Percentiles rank a stretch among this genome's conserved stretches.
Conservation (phyloP, 2,113 vertebrate genomes). For the Oreochromis niloticus region DNA sequence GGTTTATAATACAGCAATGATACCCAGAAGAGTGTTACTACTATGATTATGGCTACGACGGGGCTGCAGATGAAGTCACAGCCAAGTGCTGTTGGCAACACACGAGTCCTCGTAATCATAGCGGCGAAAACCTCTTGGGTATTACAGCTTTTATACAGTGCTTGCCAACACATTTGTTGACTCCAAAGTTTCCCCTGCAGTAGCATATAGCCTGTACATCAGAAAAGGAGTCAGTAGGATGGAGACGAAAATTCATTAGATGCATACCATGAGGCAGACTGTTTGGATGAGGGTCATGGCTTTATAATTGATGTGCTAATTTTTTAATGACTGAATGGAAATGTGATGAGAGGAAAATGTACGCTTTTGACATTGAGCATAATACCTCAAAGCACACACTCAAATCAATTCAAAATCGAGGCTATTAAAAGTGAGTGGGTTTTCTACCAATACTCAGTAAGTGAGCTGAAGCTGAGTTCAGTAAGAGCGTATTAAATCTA, state of each 20-base stretch:
- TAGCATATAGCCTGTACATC: not conserved
- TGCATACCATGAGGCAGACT: too few species aligned
- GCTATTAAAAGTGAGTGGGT: not conserved
- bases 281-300: not conserved
- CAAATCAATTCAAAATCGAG: not conserved
- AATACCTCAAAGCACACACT: not conserved
- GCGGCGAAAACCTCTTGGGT: conserved; percentile 8
- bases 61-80: not conserved
- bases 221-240: not conserved
- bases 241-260: not conserved
- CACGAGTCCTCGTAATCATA: conserved; percentile 3
- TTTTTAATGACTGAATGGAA: not conserved
- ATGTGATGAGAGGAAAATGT: not conserved
- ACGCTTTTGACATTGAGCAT: not conserved
- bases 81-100: conserved; percentile 20
- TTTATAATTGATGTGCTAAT: not conserved
- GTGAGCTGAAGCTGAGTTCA: not conserved
- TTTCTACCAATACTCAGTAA: not conserved
- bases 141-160: conserved; percentile 1
- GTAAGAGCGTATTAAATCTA: conserved; percentile 12
- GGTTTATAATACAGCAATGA: conserved; percentile 1
- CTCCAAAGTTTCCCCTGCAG: not conserved
- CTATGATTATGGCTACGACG: not conserved
- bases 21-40: not conserved
- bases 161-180: conserved; percentile 18